phyloP scores from a whole-genome alignment of 1,140 invertebrate species.

The Uloborus diversus region DNA sequence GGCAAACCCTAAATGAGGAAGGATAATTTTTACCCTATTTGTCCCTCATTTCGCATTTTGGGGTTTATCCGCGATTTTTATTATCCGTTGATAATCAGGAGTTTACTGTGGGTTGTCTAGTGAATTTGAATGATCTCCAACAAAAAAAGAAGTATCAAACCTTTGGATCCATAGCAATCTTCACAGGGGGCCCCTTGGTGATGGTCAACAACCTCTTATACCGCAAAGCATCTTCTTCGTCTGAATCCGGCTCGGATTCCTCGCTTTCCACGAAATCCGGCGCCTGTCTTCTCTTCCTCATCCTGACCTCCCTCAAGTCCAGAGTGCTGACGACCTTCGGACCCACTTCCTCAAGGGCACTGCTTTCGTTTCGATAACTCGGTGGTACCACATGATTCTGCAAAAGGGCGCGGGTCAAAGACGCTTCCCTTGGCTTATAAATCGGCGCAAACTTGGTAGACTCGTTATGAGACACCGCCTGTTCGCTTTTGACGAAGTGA shows the following conservation, averaged over 20 bases:
- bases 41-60: too few species aligned
- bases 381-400: not conserved
- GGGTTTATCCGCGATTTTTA: too few species aligned
- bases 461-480: too few species aligned
- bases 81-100: too few species aligned
- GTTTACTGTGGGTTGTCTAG: too few species aligned
- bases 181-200: constrained; percentile 51
- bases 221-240: constrained; percentile 43
- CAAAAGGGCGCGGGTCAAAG: not conserved
- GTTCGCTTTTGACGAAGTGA: constrained; percentile 9
- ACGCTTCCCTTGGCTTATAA: not conserved
- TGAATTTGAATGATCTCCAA: too few species aligned
- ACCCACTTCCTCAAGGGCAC: not conserved
- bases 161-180: constrained; percentile 45
- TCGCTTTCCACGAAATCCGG: constrained; percentile 31
- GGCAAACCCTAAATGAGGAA: too few species aligned
- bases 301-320: constrained; percentile 23
- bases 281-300: constrained; percentile 15
- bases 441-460: not conserved
- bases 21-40: too few species aligned
- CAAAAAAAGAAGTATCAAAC: not conserved
- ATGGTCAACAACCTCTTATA: constrained; percentile 37
- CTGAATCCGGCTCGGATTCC: constrained; percentile 43
- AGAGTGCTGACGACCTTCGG: constrained; percentile 22
- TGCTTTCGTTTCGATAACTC: not conserved